A percentile compares a stretch with the other conserved stretches of the same genome.
Evolutionary conservation across 1,140 invertebrate species (phyloP).

Genomic region (Drosophila sturtevanti): DNA sequence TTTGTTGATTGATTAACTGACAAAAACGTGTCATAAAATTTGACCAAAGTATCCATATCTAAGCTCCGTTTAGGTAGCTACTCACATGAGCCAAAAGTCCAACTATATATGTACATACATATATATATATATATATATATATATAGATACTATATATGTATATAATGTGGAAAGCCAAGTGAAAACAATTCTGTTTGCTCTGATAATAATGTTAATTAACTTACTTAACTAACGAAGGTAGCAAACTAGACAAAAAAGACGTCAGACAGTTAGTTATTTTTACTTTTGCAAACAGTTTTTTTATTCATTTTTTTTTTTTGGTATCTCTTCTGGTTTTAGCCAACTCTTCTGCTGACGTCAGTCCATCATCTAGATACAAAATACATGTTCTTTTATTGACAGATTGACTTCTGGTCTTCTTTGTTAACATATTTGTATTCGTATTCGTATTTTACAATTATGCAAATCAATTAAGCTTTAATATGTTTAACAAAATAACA

Average conservation of each 20-base stretch:
- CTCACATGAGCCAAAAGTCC: not conserved
- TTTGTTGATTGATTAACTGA: conserved; percentile 4
- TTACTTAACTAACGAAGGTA: conserved; percentile 12
- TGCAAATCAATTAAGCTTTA: conserved; percentile 37
- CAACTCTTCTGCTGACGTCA: conserved; percentile 28
- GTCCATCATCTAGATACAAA: not conserved
- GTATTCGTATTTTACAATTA: not conserved
- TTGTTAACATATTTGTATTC: not conserved
- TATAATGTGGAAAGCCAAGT: conserved; percentile 14
- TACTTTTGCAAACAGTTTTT: not conserved
- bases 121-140: not conserved
- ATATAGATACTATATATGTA: not conserved
- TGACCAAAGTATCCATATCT: conserved; percentile 22
- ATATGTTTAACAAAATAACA: conserved; percentile 42
- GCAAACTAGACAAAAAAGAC: conserved; percentile 26
- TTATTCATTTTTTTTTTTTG: not conserved
- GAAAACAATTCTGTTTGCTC: conserved; percentile 46
- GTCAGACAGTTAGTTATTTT: conserved; percentile 28
- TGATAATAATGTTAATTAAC: conserved; percentile 26
- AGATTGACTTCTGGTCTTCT: conserved; percentile 24
- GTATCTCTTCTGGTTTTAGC: not conserved
- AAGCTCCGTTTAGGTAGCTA: conserved; percentile 4
- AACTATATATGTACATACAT: not conserved
- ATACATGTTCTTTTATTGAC: conserved; percentile 13
- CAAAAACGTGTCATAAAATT: conserved; percentile 2